These are phyloP conservation scores for Melanotaenia boesemani DNA, from an alignment of 2,797 vertebrate genomes.

Conservation along the genomic window DNA sequence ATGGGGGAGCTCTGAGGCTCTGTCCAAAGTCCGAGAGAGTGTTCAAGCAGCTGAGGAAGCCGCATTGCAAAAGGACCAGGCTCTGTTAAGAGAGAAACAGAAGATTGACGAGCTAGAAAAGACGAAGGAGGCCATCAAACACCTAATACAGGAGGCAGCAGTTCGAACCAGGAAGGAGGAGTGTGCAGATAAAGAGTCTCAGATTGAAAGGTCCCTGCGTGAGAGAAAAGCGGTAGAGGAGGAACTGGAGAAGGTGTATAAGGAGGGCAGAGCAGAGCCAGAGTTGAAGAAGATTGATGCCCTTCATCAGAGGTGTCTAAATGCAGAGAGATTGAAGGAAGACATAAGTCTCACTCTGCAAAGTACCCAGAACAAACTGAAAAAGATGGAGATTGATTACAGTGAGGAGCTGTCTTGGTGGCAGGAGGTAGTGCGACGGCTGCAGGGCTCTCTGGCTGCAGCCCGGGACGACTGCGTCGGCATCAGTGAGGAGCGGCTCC, in stretches of 20 bases:
- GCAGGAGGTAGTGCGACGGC: slow-evolving; percentile 87
- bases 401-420: slow-evolving; percentile 90
- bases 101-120: slow-evolving; percentile 89
- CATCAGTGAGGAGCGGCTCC: slow-evolving; percentile 91
- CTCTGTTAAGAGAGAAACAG: slow-evolving; percentile 89
- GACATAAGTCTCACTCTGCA: slow-evolving; percentile 89
- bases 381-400: slow-evolving; percentile 89
- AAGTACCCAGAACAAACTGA: slow-evolving; percentile 88
- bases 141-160: slow-evolving; percentile 86
- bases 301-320: slow-evolving; percentile 90
- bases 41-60: slow-evolving; percentile 92
- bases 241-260: slow-evolving; percentile 94
- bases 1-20: slow-evolving; percentile 86
- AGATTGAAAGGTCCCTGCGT: slow-evolving; percentile 88
- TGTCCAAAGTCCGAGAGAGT: slow-evolving; percentile 87
- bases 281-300: slow-evolving; percentile 91
- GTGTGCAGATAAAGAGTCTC: slow-evolving; percentile 91
- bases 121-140: slow-evolving; percentile 88
- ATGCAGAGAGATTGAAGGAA: slow-evolving; percentile 88
- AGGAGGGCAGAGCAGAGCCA: slow-evolving; percentile 85
- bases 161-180: slow-evolving; percentile 90
- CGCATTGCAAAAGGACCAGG: slow-evolving; percentile 91
- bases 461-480: slow-evolving; percentile 85
- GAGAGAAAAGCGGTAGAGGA: slow-evolving; percentile 93
- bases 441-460: slow-evolving; percentile 86